Conservation (phyloP, 2,888 invertebrate species). For the Apantesis nais region DNA sequence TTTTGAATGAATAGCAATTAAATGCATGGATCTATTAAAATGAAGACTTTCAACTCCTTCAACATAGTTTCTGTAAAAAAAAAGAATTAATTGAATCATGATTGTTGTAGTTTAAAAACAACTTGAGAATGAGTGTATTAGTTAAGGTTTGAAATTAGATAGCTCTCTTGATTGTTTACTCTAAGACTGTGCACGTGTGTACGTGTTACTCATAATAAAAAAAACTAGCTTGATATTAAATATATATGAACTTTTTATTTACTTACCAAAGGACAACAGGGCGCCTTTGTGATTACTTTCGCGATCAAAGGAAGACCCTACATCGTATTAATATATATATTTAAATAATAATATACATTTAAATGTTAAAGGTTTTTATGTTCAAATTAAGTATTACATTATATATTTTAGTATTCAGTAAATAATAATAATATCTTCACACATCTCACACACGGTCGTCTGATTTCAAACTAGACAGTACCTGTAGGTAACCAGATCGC, state of each 20-base stretch:
- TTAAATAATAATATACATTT: too few relatives aligned
- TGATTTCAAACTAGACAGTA: too few relatives aligned
- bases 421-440: too few relatives aligned
- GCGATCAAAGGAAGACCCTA: too few relatives aligned
- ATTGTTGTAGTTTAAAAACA: constrained; percentile 16
- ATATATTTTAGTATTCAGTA: neutral
- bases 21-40: constrained; percentile 50
- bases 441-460: too few relatives aligned
- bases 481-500: too few relatives aligned
- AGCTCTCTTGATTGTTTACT: neutral
- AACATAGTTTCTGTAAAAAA: neutral
- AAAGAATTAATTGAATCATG: constrained; percentile 7
- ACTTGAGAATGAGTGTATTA: constrained; percentile 13
- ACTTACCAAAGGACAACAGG: neutral
- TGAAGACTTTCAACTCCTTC: constrained; percentile 18
- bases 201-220: neutral
- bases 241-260: neutral
- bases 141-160: neutral
- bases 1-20: constrained; percentile 44
- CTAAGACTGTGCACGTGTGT: neutral
- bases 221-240: neutral
- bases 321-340: too few relatives aligned
- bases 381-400: too few relatives aligned
- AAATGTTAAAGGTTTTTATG: too few relatives aligned
- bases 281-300: neutral